These are phyloP conservation scores for Chamaea fasciata DNA, from an alignment of 2,113 vertebrate genomes.

Conservation along the genomic window DNA sequence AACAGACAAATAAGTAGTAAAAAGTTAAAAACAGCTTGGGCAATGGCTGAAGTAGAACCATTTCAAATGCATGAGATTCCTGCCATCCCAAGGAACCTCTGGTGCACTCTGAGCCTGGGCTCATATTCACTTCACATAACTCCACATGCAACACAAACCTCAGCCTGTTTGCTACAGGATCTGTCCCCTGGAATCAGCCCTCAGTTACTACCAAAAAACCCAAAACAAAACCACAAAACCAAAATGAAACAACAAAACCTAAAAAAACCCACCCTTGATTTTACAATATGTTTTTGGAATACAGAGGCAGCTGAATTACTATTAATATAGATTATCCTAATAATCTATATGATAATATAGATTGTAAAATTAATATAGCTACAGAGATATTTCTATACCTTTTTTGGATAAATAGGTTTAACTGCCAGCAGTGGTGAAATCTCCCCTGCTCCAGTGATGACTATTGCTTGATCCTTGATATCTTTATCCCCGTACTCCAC, in stretches of 20 bases:
- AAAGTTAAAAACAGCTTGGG: neutral
- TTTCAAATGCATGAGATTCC: neutral
- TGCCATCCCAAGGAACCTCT: neutral
- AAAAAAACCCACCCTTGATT: neutral
- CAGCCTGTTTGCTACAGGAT: neutral
- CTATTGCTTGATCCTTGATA: neutral
- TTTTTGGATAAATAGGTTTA: neutral
- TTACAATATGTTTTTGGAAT: neutral
- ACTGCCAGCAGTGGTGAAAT: neutral
- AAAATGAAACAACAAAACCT: neutral
- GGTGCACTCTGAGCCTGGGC: neutral
- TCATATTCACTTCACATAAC: neutral
- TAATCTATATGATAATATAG: neutral
- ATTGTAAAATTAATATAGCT: too few relatives aligned
- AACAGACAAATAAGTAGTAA: neutral
- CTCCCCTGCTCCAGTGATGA: neutral
- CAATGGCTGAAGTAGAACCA: neutral
- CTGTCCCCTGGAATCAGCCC: neutral
- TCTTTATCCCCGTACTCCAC: neutral
- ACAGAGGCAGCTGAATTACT: neutral
- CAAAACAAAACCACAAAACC: neutral
- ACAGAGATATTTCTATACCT: neutral
- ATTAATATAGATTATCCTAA: neutral
- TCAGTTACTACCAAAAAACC: neutral
- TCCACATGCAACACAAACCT: neutral